Base-by-base conservation (phyloP, 1,140 invertebrate genomes). In the Drosophila subobscura region DNA sequence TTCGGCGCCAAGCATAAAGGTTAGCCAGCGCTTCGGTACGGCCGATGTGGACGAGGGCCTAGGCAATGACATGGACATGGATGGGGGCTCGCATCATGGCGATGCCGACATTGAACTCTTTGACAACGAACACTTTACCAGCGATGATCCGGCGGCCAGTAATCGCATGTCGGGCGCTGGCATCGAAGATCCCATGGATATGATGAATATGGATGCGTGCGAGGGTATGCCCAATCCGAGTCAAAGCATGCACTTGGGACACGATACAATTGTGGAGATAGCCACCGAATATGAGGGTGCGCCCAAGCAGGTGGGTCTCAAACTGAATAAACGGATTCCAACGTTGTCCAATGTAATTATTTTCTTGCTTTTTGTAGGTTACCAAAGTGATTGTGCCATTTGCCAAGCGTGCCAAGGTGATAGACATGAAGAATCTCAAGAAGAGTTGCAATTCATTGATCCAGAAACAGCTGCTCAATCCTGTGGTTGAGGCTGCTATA, bases 351-450 rank as follows among this genome's bases (percentile, higher is more conserved):
- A 49, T 46, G 16, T 20, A 16, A 10, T 42, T 14, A 41, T 0
- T 4, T 33, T 23, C 0, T 14, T 58, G 5, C 16, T 40, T 50
- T 12, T 65, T 64, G 4, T 46, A 93, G 93, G 93, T 95, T 20
- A 92, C 92, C 23, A 94, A 94, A 90, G 93, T 94, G 53, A 92
- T 93, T 65, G 94, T 96, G 46, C 92, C 93, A 6, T 96, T 95
- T 90, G 95, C 95, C 1, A 93, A 94, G 70, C 93, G 93, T 59
- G 95, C 96, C 0, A 96, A 96, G 79, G 95, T 94, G 50, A 93
- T 96, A 49, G 95, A 97, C 84, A 95, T 97, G 92, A 94, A 94
- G 72, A 94, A 94, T 80, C 80, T 97, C 7, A 96, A 96, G 88
- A 89, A 70, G 79, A 60, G 92, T 92, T 33, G 94, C 95, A 81